These are phyloP conservation scores for Halichondria panicea DNA, from an alignment of 37 sponge, comb jelly and placozoan species.

Conservation along the genomic window DNA sequence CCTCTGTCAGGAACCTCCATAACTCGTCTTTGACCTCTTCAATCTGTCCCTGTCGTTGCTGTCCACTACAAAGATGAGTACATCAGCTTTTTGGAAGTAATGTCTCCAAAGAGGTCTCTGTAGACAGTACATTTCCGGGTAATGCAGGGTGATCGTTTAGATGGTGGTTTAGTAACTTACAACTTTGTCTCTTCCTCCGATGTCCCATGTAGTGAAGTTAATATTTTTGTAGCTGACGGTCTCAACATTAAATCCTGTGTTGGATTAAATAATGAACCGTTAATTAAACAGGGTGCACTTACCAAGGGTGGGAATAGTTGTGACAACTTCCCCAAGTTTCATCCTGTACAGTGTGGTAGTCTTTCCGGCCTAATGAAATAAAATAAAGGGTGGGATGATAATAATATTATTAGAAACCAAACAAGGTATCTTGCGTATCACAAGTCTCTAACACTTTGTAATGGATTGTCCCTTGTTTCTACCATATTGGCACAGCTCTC, in stretches of 20 bases:
- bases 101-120: constrained; percentile 64
- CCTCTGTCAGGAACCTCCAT: constrained; percentile 48
- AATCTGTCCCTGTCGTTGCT: constrained; percentile 80
- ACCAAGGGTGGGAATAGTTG: constrained; percentile 91
- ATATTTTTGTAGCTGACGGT: constrained; percentile 61
- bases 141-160: neutral
- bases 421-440: too few relatives aligned
- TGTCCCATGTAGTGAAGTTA: constrained; percentile 76
- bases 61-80: constrained; percentile 66
- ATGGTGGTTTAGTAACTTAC: constrained; percentile 31
- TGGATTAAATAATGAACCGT: neutral
- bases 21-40: constrained; percentile 64
- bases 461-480: neutral
- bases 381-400: neutral
- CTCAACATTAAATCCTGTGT: constrained; percentile 78
- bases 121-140: neutral
- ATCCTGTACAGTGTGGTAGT: constrained; percentile 91
- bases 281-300: constrained; percentile 9
- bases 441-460: too few relatives aligned
- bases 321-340: constrained; percentile 88
- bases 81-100: constrained; percentile 63
- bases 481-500: neutral
- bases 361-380: constrained; percentile 85
- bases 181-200: constrained; percentile 78
- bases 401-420: neutral